A percentile compares a stretch with the other conserved stretches of the same genome.
These are phyloP conservation scores for Sturnus vulgaris DNA, from an alignment of 2,113 vertebrate species.

Conservation along the genomic window DNA sequence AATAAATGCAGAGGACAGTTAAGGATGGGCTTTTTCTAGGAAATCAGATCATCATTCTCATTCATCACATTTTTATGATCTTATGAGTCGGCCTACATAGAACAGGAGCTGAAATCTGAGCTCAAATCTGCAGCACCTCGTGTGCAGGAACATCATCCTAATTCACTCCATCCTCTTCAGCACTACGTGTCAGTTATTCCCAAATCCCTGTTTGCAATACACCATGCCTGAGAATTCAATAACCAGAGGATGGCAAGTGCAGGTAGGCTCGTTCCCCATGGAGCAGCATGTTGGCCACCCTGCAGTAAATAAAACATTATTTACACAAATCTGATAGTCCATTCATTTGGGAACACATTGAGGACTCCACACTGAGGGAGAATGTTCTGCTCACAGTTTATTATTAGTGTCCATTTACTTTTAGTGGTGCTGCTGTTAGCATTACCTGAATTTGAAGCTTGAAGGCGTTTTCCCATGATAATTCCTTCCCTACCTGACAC, in stretches of 20 bases:
- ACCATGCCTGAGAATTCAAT: background rate
- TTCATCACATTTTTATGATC: background rate
- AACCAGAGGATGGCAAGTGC: no score
- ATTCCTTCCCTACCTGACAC: background rate
- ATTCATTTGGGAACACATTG: no score
- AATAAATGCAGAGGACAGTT: background rate
- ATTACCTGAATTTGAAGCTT: background rate
- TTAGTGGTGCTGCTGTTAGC: background rate
- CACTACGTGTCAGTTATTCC: background rate
- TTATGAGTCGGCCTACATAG: background rate
- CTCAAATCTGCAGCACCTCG: background rate
- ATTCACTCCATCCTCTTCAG: background rate
- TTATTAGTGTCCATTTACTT: background rate
- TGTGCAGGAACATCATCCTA: background rate
- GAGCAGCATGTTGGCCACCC: background rate
- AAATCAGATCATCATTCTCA: background rate
- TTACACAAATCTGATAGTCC: background rate
- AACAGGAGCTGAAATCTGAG: background rate
- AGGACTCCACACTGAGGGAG: fast-evolving
- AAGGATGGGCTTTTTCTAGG: background rate
- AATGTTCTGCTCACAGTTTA: background rate
- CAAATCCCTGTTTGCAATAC: background rate
- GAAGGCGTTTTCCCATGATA: background rate
- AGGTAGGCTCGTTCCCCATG: background rate
- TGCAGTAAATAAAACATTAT: background rate